Conservation (phyloP, 2,888 invertebrate genomes). For the Lymantria dispar region DNA sequence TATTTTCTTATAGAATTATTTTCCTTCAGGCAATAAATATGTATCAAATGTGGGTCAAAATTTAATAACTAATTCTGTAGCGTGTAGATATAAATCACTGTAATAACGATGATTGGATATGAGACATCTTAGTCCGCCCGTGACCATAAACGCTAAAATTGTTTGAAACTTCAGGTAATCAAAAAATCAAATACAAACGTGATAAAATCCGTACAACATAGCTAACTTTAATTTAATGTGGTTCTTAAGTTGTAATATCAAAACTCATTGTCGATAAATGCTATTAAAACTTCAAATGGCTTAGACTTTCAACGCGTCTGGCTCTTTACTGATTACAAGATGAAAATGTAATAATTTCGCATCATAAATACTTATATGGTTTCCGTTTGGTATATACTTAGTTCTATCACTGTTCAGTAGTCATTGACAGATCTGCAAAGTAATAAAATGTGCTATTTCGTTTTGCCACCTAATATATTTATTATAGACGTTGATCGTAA, state of each 20-base stretch:
- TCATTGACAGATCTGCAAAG: conserved; percentile 15
- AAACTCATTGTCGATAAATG: neutral
- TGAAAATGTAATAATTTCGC: neutral
- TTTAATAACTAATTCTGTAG: no score
- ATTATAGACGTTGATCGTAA: conserved; percentile 20
- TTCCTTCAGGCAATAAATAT: no score
- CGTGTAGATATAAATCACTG: no score
- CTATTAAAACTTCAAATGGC: neutral
- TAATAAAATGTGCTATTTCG: conserved; percentile 30
- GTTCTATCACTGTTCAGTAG: conserved; percentile 21
- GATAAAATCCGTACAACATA: no score
- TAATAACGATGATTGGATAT: no score
- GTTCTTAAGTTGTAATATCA: neutral
- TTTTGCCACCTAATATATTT: conserved; percentile 17
- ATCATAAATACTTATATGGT: conserved; percentile 6
- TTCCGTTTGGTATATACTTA: conserved; percentile 15
- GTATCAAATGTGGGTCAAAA: no score
- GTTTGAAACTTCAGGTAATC: no score
- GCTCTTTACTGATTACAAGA: neutral
- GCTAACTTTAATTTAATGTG: no score
- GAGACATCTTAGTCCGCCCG: no score
- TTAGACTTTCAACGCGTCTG: neutral
- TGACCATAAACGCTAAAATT: no score
- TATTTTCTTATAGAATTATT: no score
- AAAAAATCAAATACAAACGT: no score